Conservation (phyloP, 2,113 vertebrate species). For the Zosterops japonicus region DNA sequence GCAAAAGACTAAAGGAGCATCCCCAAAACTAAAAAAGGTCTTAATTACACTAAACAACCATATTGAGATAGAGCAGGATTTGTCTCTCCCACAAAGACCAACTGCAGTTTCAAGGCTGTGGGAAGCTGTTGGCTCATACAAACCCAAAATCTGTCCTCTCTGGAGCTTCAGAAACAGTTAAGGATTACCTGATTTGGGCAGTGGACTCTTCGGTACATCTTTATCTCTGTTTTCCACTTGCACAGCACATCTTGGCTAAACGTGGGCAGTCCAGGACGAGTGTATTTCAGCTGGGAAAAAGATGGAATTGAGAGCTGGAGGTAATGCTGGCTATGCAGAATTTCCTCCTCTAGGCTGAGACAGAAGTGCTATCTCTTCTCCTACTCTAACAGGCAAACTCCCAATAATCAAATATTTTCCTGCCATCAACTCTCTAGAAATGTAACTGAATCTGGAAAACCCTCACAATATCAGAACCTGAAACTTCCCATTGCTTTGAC, state of each 20-base stretch:
- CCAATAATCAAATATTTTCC: background rate
- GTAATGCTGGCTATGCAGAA: background rate
- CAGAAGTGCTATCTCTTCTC: background rate
- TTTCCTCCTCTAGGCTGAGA: background rate
- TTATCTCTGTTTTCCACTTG: constrained; percentile 94
- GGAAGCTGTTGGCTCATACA: background rate
- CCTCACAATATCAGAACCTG: background rate
- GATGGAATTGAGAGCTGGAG: background rate
- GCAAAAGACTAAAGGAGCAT: background rate
- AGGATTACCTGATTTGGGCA: constrained; percentile 91
- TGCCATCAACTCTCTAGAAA: background rate
- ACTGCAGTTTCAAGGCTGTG: background rate
- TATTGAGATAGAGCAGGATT: background rate
- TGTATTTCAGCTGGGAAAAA: constrained; percentile 86
- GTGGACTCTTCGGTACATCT: constrained; percentile 88
- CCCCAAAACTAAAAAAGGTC: background rate
- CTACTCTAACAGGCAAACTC: background rate
- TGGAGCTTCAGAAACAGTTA: background rate
- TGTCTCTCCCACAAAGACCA: background rate
- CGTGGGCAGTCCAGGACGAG: constrained; percentile 88
- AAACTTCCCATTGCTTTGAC: background rate
- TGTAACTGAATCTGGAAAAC: background rate
- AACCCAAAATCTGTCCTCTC: background rate
- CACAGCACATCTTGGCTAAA: constrained; percentile 92
- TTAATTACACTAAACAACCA: background rate